Conservation (phyloP, 2,797 vertebrate genomes). For the Xerus rutilus region DNA sequence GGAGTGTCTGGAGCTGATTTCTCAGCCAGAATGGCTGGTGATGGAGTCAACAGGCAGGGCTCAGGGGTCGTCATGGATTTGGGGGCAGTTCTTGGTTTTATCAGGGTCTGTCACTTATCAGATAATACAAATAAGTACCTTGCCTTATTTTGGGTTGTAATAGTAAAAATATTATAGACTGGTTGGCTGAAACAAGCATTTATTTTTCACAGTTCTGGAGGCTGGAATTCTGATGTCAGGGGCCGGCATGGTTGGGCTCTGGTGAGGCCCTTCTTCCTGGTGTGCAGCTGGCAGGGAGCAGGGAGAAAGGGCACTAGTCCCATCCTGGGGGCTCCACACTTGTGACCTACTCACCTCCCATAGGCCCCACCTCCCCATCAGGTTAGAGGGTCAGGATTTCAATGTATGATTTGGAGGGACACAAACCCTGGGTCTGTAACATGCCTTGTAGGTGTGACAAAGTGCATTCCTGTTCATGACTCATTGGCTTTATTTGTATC, state of each 20-base stretch:
- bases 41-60: neutral
- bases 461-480: neutral
- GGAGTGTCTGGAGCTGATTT: neutral
- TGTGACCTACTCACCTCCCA: neutral
- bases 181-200: neutral
- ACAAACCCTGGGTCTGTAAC: neutral
- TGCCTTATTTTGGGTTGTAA: neutral
- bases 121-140: neutral
- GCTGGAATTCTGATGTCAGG: neutral
- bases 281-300: neutral
- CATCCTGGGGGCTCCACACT: no score
- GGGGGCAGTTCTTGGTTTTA: neutral
- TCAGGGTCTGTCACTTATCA: neutral
- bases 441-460: neutral
- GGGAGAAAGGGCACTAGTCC: neutral
- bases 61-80: neutral
- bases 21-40: neutral
- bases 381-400: neutral
- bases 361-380: neutral
- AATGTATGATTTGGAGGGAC: neutral
- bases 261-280: neutral
- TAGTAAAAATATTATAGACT: neutral
- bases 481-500: neutral
- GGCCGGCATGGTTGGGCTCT: neutral
- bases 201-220: neutral